Evolutionary conservation across 2,113 vertebrate species (phyloP).

Genomic region (Pangasianodon hypophthalmus): DNA sequence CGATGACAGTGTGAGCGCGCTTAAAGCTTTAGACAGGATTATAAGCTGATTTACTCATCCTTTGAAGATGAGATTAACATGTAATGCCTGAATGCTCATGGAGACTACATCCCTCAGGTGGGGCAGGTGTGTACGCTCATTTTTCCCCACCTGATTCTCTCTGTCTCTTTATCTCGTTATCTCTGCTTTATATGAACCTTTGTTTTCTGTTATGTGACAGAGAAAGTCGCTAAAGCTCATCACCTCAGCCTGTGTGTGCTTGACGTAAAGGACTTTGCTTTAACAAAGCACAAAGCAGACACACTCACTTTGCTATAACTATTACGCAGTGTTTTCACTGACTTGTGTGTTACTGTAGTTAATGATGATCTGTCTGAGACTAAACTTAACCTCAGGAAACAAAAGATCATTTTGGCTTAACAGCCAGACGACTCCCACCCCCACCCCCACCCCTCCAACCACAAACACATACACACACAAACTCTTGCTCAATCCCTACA

Average conservation of each 20-base stretch:
- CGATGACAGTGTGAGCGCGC: conserved; percentile 34
- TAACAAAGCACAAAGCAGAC: background rate
- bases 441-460: background rate
- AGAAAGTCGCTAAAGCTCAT: background rate
- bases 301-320: background rate
- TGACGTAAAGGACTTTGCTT: background rate
- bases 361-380: background rate
- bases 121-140: background rate
- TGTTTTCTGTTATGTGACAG: background rate
- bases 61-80: conserved; percentile 17
- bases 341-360: background rate
- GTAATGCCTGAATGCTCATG: background rate
- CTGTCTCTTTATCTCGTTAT: background rate
- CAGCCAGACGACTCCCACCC: background rate
- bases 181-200: background rate
- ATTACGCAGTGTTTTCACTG: background rate
- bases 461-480: background rate
- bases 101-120: conserved; percentile 16
- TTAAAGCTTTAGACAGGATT: conserved; percentile 52
- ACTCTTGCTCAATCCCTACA: background rate
- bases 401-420: background rate
- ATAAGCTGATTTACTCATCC: conserved; percentile 18
- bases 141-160: background rate
- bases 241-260: background rate
- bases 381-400: background rate